Percentiles rank a stretch among this genome's conserved stretches.
Conservation (phyloP, 2,797 vertebrate species). For the Petrocephalus schoutedeni region DNA sequence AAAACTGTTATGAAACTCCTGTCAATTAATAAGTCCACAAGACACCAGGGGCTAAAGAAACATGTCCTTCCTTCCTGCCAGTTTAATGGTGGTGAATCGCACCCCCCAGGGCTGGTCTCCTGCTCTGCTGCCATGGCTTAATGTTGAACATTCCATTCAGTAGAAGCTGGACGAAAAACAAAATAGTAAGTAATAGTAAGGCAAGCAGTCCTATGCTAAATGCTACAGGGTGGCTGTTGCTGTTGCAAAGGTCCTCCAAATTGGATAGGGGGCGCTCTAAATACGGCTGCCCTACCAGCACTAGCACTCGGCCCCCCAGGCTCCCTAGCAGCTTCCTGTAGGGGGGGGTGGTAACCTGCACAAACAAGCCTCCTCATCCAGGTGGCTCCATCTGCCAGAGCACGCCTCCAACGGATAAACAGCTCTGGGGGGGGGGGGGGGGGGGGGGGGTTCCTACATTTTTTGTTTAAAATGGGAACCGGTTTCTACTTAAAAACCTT, state of each 20-base stretch:
- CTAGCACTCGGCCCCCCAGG: background rate
- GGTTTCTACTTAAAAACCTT: background rate
- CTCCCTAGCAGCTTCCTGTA: background rate
- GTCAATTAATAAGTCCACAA: background rate
- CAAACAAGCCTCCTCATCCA: conserved; percentile 30
- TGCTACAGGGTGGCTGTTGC: conserved; percentile 12
- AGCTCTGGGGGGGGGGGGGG: background rate
- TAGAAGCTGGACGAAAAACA: background rate
- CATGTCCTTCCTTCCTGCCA: conserved; percentile 15
- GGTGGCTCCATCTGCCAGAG: conserved; percentile 18
- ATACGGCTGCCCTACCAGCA: background rate
- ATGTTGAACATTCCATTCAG: conserved; percentile 18
- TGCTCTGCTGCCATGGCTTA: conserved; percentile 2
- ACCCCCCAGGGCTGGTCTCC: background rate
- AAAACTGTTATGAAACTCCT: background rate
- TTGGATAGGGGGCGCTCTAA: conserved; percentile 16
- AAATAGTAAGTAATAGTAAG: background rate
- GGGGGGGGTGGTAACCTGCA: background rate
- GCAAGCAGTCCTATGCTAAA: background rate
- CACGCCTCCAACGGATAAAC: conserved; percentile 16
- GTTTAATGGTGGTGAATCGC: conserved; percentile 22
- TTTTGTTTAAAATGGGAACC: background rate
- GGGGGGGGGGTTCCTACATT: background rate
- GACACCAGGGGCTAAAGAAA: background rate
- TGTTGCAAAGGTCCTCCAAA: conserved; percentile 19